Base-by-base conservation (phyloP, 1,140 invertebrate species). In the Metopolophium dirhodum region DNA sequence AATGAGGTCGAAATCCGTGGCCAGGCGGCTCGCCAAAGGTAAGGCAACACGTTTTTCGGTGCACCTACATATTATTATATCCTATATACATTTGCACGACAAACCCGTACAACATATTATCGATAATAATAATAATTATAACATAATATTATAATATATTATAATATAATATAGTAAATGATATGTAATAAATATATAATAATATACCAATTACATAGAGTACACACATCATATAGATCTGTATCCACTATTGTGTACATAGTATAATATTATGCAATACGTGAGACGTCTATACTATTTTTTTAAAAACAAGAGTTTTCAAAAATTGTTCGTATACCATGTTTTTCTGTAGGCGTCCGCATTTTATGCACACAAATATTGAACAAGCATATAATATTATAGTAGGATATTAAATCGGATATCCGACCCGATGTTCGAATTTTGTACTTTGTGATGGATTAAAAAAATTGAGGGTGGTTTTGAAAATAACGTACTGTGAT, bases 1-100 rank as follows among this genome's bases (percentile, higher is more conserved):
- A 45, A 93, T 93, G 91, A 85, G 91, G 82, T 93, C 91, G 18
- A 93, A 93, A 85, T 86, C 91, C 35, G 91, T 93, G 82, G 91
- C 91, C 49, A 93, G 91, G 82, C 91, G 91, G 30, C 91, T 93
- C 11, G 91, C 82, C 54, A 82, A 86, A 93, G 91, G 91, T 93
- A 86, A 93, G 90, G 23, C 20, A 37, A 85, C 83, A 18, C 61
- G n/a, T 77, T 77, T n/a, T 11, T n/a, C 61, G 61, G 61, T 77
- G 61, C 26, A 68, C 61, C 61, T 68, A 61, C 8, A n/a, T 61
- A 68, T n/a, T 47, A 4, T 30, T 47, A 4, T 30, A 61, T 30
- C 6, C n/a, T 9, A 68, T n/a, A n/a, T 35, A 77, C n/a, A 3
- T 41, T 41, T n/a, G 61, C 61, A 35, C 61, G 9, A n/a, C 9